Evolutionary conservation across 1,140 invertebrate genomes (phyloP).

Genomic region (Listronotus bonariensis): DNA sequence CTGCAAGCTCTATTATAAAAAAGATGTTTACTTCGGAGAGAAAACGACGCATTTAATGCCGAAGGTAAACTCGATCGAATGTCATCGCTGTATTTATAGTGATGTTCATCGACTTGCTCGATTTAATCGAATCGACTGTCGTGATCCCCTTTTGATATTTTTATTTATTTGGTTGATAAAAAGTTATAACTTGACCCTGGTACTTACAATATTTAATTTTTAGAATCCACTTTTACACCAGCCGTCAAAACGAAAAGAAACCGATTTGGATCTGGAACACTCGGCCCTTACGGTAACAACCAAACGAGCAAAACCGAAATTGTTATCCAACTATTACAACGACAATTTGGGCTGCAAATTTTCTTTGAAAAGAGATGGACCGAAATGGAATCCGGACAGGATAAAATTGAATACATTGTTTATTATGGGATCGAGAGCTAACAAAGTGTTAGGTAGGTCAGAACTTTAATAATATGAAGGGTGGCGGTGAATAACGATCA

Average conservation of each 20-base stretch:
- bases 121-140: too few species aligned
- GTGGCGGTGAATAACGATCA: too few species aligned
- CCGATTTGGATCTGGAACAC: constrained; percentile 51
- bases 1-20: too few species aligned
- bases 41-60: too few species aligned
- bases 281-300: constrained; percentile 2
- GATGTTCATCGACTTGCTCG: too few species aligned
- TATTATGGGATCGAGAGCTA: constrained; percentile 78
- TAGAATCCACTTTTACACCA: constrained; percentile 60
- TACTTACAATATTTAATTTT: constrained; percentile 40
- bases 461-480: too few species aligned
- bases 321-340: constrained; percentile 25
- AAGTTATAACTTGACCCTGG: too few species aligned
- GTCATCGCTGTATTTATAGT: too few species aligned
- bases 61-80: too few species aligned
- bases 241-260: constrained; percentile 63
- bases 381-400: constrained; percentile 76
- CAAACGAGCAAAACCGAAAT: constrained; percentile 19
- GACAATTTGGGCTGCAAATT: constrained; percentile 48
- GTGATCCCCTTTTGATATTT: too few species aligned
- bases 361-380: constrained; percentile 52
- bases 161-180: too few species aligned
- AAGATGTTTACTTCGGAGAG: too few species aligned
- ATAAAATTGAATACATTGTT: constrained; percentile 72
- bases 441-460: constrained; percentile 64